Evolutionary conservation across 2,888 invertebrate genomes (phyloP).

Genomic region (Ichneumon xanthorius): DNA sequence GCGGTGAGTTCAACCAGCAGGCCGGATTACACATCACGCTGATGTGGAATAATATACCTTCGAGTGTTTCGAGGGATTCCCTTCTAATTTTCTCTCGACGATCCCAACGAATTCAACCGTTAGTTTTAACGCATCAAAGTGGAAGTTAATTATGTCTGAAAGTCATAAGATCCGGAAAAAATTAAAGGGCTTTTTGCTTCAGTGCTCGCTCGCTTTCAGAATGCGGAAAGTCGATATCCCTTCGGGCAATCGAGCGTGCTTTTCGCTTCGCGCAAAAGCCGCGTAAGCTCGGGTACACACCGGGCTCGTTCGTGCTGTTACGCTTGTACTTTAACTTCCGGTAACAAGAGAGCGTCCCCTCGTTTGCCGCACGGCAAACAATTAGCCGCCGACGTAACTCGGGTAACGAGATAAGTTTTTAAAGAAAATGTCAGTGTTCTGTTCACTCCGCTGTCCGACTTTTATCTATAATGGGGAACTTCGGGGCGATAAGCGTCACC

Average conservation of each 20-base stretch:
- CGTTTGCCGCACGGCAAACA: conserved; percentile 35
- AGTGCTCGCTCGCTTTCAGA: not conserved
- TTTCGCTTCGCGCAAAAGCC: conserved; percentile 16
- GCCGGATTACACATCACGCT: not conserved
- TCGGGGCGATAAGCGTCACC: not conserved
- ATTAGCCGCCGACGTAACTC: conserved; percentile 57
- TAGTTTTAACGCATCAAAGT: conserved; percentile 20
- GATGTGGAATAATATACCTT: conserved; percentile 31
- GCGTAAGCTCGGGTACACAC: not conserved
- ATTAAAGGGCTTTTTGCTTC: not conserved
- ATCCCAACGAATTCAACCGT: conserved; percentile 37
- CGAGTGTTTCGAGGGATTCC: conserved; percentile 13
- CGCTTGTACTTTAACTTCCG: not conserved
- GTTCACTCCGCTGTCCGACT: conserved; percentile 3
- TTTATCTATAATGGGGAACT: not conserved
- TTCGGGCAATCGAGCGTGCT: conserved; percentile 8
- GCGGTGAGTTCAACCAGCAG: not conserved
- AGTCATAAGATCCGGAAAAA: not conserved
- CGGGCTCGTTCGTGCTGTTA: conserved; percentile 4
- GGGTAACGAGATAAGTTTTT: conserved; percentile 63
- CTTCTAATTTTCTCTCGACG: conserved; percentile 9
- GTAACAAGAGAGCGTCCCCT: conserved; percentile 23
- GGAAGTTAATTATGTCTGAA: not conserved
- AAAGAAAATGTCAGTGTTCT: conserved; percentile 42
- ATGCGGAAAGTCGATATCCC: conserved; percentile 28